phyloP scores from a whole-genome alignment of 2,888 invertebrate species.

The Drosophila meridiana region DNA sequence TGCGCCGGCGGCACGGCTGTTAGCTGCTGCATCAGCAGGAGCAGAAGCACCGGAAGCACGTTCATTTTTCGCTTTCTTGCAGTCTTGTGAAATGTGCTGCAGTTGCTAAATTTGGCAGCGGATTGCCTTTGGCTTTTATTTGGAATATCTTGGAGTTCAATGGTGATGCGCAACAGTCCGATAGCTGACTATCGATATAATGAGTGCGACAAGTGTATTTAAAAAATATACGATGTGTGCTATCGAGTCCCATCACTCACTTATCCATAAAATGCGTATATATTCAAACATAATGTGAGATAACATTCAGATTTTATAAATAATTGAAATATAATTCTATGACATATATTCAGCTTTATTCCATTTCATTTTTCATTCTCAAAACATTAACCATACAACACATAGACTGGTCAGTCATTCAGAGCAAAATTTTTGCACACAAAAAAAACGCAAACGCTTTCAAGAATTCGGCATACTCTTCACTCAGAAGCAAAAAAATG shows the following conservation, averaged over 20 bases:
- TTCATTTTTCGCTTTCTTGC: conserved; percentile 28
- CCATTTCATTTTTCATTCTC: neutral
- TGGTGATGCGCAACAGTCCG: conserved; percentile 23
- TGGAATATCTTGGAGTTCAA: conserved; percentile 27
- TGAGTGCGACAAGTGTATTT: conserved; percentile 1
- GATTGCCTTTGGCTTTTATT: conserved; percentile 20
- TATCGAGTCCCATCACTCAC: neutral
- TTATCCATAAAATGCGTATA: neutral
- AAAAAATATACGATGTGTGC: neutral
- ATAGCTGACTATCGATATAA: conserved; percentile 24
- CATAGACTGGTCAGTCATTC: too few relatives aligned
- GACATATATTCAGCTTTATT: neutral
- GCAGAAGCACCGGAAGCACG: conserved; percentile 34
- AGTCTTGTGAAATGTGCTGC: conserved; percentile 3
- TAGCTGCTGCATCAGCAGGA: conserved; percentile 44
- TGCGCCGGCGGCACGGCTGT: neutral
- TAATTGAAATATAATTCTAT: neutral
- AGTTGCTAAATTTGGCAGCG: conserved; percentile 22
- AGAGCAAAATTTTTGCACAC: too few relatives aligned
- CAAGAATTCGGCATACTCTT: too few relatives aligned
- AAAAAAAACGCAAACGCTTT: too few relatives aligned
- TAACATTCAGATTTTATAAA: neutral
- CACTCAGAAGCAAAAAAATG: too few relatives aligned
- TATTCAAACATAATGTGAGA: neutral
- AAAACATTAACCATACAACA: too few relatives aligned